Evolutionary conservation across 92 coral and sea anemone species (phyloP).

Genomic region (Ricordea florida): DNA sequence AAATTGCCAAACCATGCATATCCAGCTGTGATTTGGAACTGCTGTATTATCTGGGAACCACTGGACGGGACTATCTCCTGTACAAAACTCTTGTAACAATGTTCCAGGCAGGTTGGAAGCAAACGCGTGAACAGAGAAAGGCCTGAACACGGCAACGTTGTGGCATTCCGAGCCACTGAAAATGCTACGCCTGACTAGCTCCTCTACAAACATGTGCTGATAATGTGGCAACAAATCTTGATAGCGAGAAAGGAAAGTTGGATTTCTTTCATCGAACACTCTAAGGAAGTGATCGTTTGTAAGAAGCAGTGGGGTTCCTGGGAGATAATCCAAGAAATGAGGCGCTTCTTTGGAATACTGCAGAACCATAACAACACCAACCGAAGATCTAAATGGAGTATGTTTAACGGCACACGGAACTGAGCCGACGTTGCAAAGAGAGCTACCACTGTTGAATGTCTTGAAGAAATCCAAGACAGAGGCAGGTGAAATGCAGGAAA

Average conservation of each 20-base stretch:
- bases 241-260: slow-evolving; percentile 56
- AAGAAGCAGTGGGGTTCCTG: slow-evolving; percentile 83
- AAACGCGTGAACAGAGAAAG: slow-evolving; percentile 20
- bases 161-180: background rate
- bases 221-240: slow-evolving; percentile 59
- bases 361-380: slow-evolving; percentile 20
- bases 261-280: slow-evolving; percentile 14
- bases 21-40: background rate
- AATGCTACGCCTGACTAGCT: background rate
- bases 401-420: slow-evolving; percentile 31
- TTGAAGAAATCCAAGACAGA: slow-evolving; percentile 50
- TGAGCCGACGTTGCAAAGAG: slow-evolving; percentile 33
- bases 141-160: background rate
- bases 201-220: slow-evolving; percentile 52
- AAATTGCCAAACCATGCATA: slow-evolving; percentile 5
- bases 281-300: slow-evolving; percentile 72
- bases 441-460: slow-evolving; percentile 4
- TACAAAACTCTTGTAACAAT: background rate
- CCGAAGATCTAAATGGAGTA: slow-evolving; percentile 33
- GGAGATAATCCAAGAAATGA: slow-evolving; percentile 47
- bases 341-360: slow-evolving; percentile 59
- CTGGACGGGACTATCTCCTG: background rate
- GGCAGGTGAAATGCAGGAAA: slow-evolving; percentile 14
- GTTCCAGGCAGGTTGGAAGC: slow-evolving; percentile 9
- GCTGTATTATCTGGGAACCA: background rate